Base-by-base conservation (phyloP, 1,140 invertebrate genomes). In the Apolygus lucorum region DNA sequence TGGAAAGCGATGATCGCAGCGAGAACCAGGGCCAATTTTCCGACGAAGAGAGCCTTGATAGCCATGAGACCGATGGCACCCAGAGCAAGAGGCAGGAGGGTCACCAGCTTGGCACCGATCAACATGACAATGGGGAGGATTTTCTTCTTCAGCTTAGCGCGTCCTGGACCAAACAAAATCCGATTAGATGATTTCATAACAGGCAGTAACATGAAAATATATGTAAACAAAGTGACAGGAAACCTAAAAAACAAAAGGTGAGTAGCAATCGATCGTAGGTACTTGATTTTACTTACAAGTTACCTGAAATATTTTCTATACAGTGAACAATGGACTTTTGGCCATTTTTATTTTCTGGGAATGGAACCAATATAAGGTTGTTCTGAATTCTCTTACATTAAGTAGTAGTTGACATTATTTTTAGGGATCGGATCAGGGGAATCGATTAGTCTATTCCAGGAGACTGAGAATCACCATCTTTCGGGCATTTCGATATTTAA, bases 71-170 rank as follows among this genome's bases (percentile, higher is more conserved):
- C 86, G 0, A 91, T 78, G 70, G 85, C 84, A 4, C 86, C 87
- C 68, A 90, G 80, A 11, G 88, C 77, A 4, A 91, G 77, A 1
- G 88, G 88, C 2, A 87, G 75, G 0, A 90, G 77, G 1, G 87
- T 85, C 67, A 90, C 83, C 17, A 90, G 75, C 74, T 90, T 90
- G 1, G 88, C 80, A 49, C 84, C 88, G 25, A 85, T 81, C 1
- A 86, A 83, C 28, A 86, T 78, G 28, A 89, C 78, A 26, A 90
- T 73, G 1, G 87, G 86, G 0, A 85, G 78, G 2, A 88, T 76
- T 74, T 86, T 83, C 75, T 90, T 89, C 82, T 89, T 90, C 72
- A 89, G 82, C 78, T 88, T 88, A 17, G 83, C 87, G 49, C 88
- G 86, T 68, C 87, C 88, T 90, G 77, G 0, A 77, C 78, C n/a